phyloP scores from a whole-genome alignment of 1,140 invertebrate genomes.

The Leptonema lineaticorne region DNA sequence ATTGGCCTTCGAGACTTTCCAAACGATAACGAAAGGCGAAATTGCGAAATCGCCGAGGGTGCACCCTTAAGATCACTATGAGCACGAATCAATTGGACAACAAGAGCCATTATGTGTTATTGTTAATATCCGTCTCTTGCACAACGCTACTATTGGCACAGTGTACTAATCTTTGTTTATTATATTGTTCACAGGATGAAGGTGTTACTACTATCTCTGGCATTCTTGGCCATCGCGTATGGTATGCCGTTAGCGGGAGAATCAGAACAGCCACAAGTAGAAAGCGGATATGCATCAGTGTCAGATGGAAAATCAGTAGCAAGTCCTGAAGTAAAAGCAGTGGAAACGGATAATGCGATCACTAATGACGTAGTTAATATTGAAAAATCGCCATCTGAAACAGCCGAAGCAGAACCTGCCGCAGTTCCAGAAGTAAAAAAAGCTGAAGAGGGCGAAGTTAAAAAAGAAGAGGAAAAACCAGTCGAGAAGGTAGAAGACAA shows the following conservation, averaged over 20 bases:
- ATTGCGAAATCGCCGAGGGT: neutral
- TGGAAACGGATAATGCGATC: neutral
- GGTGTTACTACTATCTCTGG: conserved; percentile 33
- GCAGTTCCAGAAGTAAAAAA: neutral
- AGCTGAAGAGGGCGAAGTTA: neutral
- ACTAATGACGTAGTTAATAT: neutral
- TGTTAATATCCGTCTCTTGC: conserved; percentile 38
- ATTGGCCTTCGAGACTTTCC: conserved; percentile 36
- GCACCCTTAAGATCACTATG: neutral
- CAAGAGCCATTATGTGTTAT: conserved; percentile 37
- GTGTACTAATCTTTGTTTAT: neutral
- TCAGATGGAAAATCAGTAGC: conserved; percentile 32
- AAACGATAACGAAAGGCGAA: neutral
- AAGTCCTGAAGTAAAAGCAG: neutral
- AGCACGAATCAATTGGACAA: conserved; percentile 38
- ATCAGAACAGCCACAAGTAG: neutral
- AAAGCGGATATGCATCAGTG: conserved; percentile 35
- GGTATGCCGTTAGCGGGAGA: conserved; percentile 34
- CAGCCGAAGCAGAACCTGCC: neutral
- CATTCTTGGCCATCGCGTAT: conserved; percentile 30
- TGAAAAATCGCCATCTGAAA: neutral
- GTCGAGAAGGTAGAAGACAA: neutral
- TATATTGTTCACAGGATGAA: conserved; percentile 38
- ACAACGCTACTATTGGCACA: neutral
- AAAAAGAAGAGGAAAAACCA: neutral